These are phyloP conservation scores for Strigamia maritima DNA, from an alignment of 2,888 invertebrate species.

Conservation along the genomic window DNA sequence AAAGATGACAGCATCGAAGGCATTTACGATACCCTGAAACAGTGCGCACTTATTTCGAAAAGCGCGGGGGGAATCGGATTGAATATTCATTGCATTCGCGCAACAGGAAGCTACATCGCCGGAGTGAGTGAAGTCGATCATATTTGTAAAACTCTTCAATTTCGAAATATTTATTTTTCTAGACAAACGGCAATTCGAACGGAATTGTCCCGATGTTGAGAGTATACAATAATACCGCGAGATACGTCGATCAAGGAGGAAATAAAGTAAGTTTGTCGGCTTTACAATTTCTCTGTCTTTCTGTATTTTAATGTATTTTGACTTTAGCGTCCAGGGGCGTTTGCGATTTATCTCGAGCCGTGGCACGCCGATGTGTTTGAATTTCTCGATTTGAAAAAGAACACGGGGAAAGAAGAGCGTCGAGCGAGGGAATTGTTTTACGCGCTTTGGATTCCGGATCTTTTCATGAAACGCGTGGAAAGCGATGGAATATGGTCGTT, in stretches of 20 bases:
- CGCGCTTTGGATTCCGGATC: conserved; percentile 95
- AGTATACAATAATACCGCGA: conserved; percentile 91
- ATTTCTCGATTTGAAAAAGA: conserved; percentile 90
- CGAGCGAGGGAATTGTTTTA: conserved; percentile 94
- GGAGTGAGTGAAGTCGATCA: conserved; percentile 57
- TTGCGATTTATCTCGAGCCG: conserved; percentile 96
- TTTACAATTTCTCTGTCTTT: neutral
- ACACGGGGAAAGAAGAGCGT: conserved; percentile 89
- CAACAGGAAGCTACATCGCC: conserved; percentile 84
- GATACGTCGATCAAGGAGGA: conserved; percentile 97
- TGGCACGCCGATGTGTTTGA: conserved; percentile 98
- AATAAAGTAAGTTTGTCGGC: conserved; percentile 64
- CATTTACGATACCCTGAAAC: conserved; percentile 84
- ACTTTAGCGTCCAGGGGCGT: conserved; percentile 81
- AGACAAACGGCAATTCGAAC: conserved; percentile 88
- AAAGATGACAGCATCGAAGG: conserved; percentile 92
- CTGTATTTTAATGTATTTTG: conserved; percentile 8
- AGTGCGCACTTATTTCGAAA: conserved; percentile 94
- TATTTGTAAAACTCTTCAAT: neutral
- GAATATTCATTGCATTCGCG: conserved; percentile 91
- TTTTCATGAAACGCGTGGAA: conserved; percentile 94
- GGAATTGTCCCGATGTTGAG: conserved; percentile 94
- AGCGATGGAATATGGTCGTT: conserved; percentile 82
- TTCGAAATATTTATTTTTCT: conserved; percentile 39
- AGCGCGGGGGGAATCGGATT: conserved; percentile 96